Conservation (phyloP, 2,113 vertebrate genomes). For the Callopanchax toddi region DNA sequence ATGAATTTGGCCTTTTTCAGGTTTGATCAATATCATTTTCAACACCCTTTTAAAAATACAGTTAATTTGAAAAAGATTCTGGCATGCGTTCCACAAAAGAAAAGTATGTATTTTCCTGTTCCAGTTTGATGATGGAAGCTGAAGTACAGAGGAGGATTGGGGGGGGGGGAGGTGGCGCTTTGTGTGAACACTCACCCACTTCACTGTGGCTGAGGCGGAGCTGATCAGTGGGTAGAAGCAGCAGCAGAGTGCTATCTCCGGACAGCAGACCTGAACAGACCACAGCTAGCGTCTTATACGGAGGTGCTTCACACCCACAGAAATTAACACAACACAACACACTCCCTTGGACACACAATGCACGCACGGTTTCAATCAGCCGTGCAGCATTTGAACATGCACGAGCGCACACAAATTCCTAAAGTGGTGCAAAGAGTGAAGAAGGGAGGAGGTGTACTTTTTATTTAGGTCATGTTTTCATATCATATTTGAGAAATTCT, state of each 20-base stretch:
- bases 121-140: conserved; percentile 18
- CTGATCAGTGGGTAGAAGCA: conserved; percentile 57
- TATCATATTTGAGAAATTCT: conserved; percentile 49
- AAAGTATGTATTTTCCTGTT: conserved; percentile 8
- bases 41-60: too few relatives aligned
- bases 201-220: conserved; percentile 40
- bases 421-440: conserved; percentile 36
- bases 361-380: neutral
- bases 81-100: neutral
- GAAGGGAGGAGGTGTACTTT: conserved; percentile 35
- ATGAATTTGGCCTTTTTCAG: neutral
- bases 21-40: too few relatives aligned
- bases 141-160: conserved; percentile 23
- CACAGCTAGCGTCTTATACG: conserved; percentile 32
- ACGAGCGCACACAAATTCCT: conserved; percentile 15
- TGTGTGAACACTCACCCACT: conserved; percentile 18
- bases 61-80: neutral
- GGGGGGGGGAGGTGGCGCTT: conserved; percentile 10
- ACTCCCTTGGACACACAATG: neutral
- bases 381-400: neutral
- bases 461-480: conserved; percentile 71
- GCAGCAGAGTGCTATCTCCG: conserved; percentile 64
- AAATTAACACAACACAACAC: conserved; percentile 5
- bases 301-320: conserved; percentile 25
- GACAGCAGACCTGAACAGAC: conserved; percentile 53